Base-by-base conservation (phyloP, 1,140 invertebrate species). In the Apocrypta bakeri region DNA sequence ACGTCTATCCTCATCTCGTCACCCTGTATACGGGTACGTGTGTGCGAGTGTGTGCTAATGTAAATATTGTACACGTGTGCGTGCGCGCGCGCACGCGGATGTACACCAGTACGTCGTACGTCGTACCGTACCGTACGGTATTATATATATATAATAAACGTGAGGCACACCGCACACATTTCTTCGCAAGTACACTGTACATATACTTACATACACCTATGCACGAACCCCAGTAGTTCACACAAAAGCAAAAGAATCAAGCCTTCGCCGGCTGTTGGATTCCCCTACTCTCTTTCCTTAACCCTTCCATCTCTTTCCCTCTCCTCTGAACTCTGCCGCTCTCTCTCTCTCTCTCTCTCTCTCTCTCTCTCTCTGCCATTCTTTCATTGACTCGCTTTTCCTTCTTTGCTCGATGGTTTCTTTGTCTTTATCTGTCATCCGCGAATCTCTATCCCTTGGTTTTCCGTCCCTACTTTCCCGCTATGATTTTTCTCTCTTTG, bases 231-330 rank as follows among this genome's bases (percentile, higher is more conserved):
- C 11, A 7, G 40, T n/a, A 17, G 40, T 40, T 21, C 27, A 56
- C 37, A 79, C 78, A 37, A 61, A 80, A 73, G 68, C 71, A 48
- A 42, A 24, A 74, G 48, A 8, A 84, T 87, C 83, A 77, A 83
- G 82, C 82, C 72, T 24, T 42, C 75, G 81, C 83, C 82, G 82
- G 80, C 42, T 66, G 84, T 56, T 64, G 29, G 66, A 66, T 71
- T 42, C 42, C 69, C 66, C 48, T 79, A 73, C 80, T 77, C 79
- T 80, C 79, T 48, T 37, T 33, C 37, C 37, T 56, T 8, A 1
- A 66, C 63, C 24, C 25, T 66, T 37, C 25, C 72, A 14, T n/a
- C n/a, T n/a, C n/a, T n/a, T n/a, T n/a, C n/a, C n/a, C n/a, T n/a
- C n/a, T n/a, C n/a, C 42, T 61, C n/a, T 68, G n/a, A n/a, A n/a